Evolutionary conservation across 2,113 vertebrate genomes (phyloP), one percentile per base, ranked within the genome.

Genomic region (Neogobius melanostomus): DNA sequence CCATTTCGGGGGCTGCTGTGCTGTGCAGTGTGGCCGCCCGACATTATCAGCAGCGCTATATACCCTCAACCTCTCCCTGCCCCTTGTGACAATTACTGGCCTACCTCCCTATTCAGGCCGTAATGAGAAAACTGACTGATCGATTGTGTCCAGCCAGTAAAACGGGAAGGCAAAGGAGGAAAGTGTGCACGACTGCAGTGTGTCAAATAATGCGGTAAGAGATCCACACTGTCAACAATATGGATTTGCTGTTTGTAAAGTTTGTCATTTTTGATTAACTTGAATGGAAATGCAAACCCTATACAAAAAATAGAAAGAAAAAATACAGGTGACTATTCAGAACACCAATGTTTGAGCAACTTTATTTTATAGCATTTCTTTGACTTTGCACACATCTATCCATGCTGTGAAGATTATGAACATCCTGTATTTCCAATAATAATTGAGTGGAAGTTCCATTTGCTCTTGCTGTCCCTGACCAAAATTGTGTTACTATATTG

Each of bases 91-190:
- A 91, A 89, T 91, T 90, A 91, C 88, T 87, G 85, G 82, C 88
- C 89, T 85, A 82, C 84, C 88, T 83, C 86, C 84, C 88, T 88
- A 87, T 90, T 89, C 90, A 90, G 87, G 87, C 85, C 71, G 69
- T 91, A 91, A 92, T 92, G 89, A 92, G 89, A 92, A 91, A 89
- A 90, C 90, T 85, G 88, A 91, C 87, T 87, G 89, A 92, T 92
- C 90, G 88, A 91, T 91, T 88, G 85, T 85, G 85, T 85, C 89
- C 65, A 50, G 78, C 82, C 85, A 72, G 83, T 88, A 85, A 90
- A 90, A 86, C 53, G 53, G 83, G 45, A 21, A 64, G 62, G 62
- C 44, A 87, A 77, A 78, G 63, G 60, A 57, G 87, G 56, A 72
- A 36, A 36, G 36, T 74, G 67, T 15, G 63, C 68, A 72, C 57